Conservation (phyloP, 1,140 invertebrate genomes). For the Phthorimaea operculella region DNA sequence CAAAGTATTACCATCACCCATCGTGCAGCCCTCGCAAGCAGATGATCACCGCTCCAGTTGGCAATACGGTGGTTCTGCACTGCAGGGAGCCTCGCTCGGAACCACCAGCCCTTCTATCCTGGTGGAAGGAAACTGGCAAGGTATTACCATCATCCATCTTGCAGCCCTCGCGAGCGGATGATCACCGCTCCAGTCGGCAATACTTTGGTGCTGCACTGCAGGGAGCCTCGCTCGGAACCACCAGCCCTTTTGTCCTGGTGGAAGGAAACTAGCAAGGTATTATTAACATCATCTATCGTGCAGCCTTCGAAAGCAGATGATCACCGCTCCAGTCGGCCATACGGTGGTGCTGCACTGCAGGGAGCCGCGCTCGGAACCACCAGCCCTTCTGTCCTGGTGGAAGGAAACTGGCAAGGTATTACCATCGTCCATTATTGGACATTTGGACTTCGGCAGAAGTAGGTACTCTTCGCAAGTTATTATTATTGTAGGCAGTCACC, state of each 20-base stretch:
- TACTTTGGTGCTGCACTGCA: slow-evolving; percentile 77
- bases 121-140: no score
- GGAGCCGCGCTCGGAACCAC: slow-evolving; percentile 76
- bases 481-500: no score
- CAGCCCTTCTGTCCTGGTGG: slow-evolving; percentile 56
- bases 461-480: no score
- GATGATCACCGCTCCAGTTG: no score
- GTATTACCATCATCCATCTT: no score
- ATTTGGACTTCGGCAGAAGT: no score
- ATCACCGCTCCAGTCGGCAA: slow-evolving; percentile 72
- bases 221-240: slow-evolving; percentile 76
- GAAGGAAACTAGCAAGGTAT: slow-evolving; percentile 43
- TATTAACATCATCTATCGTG: background rate
- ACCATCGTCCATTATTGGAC: no score
- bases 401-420: slow-evolving; percentile 41
- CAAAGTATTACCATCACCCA: slow-evolving; percentile 22
- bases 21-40: background rate
- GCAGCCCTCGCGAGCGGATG: slow-evolving; percentile 66
- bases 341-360: slow-evolving; percentile 78
- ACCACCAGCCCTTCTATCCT: slow-evolving; percentile 67
- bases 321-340: slow-evolving; percentile 72
- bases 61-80: no score
- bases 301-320: slow-evolving; percentile 65
- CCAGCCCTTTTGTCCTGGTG: slow-evolving; percentile 59
- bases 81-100: slow-evolving; percentile 69